A percentile compares a stretch with the other conserved stretches of the same genome.
Conservation (phyloP, 1,140 invertebrate species). For the Aplysia californica region DNA sequence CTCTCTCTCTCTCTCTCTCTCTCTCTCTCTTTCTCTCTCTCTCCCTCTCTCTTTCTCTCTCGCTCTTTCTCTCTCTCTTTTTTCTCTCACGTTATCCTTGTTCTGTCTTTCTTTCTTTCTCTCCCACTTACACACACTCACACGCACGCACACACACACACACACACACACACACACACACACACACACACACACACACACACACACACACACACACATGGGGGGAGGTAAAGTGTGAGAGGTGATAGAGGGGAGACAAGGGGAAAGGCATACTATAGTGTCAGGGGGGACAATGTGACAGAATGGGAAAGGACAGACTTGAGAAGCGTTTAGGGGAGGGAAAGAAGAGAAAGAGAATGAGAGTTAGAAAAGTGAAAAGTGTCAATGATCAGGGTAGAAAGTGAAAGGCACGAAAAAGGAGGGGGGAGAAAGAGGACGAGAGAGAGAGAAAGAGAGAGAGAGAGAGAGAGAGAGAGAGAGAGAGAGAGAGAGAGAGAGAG, state of each 20-base stretch:
- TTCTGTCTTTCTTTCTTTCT: neutral
- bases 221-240: neutral
- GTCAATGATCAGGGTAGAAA: constrained; percentile 8
- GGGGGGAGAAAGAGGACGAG: neutral
- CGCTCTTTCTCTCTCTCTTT: neutral
- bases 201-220: neutral
- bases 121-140: too few species aligned
- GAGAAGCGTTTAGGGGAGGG: neutral
- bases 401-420: constrained; percentile 3
- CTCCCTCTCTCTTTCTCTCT: neutral
- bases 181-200: constrained; percentile 27
- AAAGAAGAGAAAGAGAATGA: neutral
- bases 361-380: neutral
- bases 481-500: neutral
- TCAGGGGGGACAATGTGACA: neutral
- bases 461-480: neutral
- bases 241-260: neutral
- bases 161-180: constrained; percentile 16
- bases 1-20: too few species aligned
- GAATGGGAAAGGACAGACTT: neutral
- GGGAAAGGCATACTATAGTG: too few species aligned
- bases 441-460: neutral
- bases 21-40: neutral
- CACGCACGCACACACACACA: constrained; percentile 7
- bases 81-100: neutral